A percentile compares a stretch with the other conserved stretches of the same genome.
Evolutionary conservation across 2,888 invertebrate genomes (phyloP).

Genomic region (Nysson spinosus): DNA sequence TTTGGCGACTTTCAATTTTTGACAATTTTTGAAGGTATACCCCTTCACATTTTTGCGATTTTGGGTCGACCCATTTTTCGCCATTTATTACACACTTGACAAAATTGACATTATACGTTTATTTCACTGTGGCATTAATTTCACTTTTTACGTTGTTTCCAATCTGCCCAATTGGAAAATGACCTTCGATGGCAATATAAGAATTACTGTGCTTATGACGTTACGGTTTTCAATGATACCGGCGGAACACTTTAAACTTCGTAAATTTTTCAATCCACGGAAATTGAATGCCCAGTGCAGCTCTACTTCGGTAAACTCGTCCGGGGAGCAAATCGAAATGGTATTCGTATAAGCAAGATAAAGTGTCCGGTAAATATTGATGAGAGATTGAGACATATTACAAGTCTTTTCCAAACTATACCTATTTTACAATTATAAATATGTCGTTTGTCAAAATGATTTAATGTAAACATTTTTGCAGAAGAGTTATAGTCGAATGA

Average conservation of each 20-base stretch:
- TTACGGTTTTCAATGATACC: slow-evolving; percentile 15
- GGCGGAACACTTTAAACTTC: slow-evolving; percentile 33
- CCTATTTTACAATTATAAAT: slow-evolving; percentile 25
- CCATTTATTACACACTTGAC: too few species aligned
- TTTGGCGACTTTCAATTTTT: too few species aligned
- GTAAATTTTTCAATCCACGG: slow-evolving; percentile 36
- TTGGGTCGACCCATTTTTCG: too few species aligned
- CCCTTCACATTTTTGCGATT: too few species aligned
- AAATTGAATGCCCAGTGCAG: slow-evolving; percentile 30
- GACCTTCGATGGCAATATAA: slow-evolving; percentile 1
- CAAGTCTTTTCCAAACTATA: background rate
- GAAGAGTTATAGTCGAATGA: too few species aligned
- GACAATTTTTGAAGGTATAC: too few species aligned
- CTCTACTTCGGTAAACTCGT: slow-evolving; percentile 4
- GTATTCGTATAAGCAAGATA: background rate
- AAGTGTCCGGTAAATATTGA: slow-evolving; percentile 13
- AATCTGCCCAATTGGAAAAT: too few species aligned
- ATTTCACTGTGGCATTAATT: too few species aligned
- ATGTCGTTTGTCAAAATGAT: too few species aligned
- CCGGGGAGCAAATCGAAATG: slow-evolving; percentile 26
- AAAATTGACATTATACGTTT: too few species aligned
- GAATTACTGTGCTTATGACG: slow-evolving; percentile 19
- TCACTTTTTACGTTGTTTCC: too few species aligned
- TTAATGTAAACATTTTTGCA: too few species aligned
- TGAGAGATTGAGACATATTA: background rate